These are phyloP conservation scores for Meteorus colon DNA, from an alignment of 2,888 invertebrate species.

Conservation along the genomic window DNA sequence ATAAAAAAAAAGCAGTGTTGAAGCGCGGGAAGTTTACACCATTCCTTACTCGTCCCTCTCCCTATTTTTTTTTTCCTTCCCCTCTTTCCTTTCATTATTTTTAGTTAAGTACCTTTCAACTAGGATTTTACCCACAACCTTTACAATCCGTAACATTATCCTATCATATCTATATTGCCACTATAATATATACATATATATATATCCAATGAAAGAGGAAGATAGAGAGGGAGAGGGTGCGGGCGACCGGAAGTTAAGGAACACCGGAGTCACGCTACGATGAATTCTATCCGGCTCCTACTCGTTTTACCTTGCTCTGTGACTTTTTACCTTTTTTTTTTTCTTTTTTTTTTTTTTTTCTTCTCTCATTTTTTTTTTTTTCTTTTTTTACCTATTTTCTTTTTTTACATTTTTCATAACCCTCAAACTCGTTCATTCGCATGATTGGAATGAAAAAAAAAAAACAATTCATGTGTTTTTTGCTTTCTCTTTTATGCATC, in stretches of 20 bases:
- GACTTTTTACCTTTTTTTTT: slow-evolving; percentile 8
- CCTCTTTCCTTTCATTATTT: neutral
- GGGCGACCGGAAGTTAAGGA: slow-evolving; percentile 46
- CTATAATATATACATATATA: neutral
- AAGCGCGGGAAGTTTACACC: neutral
- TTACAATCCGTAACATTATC: neutral
- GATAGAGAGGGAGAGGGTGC: slow-evolving; percentile 34
- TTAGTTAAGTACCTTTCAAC: slow-evolving; percentile 1
- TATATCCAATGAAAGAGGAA: neutral
- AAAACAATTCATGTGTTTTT: too few species aligned
- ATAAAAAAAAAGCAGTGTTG: neutral
- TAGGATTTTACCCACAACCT: slow-evolving; percentile 6
- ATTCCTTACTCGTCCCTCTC: neutral
- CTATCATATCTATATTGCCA: neutral
- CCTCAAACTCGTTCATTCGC: neutral
- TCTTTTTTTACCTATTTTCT: neutral
- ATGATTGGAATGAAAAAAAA: neutral
- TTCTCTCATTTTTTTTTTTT: neutral
- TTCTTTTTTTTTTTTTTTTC: neutral
- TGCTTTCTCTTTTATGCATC: too few species aligned
- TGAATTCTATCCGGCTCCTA: slow-evolving; percentile 56
- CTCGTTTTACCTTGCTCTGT: slow-evolving; percentile 18
- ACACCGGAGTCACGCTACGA: slow-evolving; percentile 71
- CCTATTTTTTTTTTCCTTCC: neutral
- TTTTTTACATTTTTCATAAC: neutral